phyloP scores from a whole-genome alignment of 2,888 invertebrate species.

The Agrypnus murinus region DNA sequence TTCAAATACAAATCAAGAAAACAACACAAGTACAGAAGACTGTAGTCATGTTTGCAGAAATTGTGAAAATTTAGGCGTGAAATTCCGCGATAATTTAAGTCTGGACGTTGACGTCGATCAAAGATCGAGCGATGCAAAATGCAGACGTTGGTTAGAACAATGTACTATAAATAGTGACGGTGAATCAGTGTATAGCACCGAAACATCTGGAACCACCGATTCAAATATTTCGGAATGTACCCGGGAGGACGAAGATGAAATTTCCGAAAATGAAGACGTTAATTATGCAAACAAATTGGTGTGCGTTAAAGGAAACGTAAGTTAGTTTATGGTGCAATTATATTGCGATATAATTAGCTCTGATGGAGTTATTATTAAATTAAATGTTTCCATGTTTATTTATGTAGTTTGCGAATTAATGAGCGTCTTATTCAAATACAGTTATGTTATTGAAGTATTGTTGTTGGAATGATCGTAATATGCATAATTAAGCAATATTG shows the following conservation, averaged over 20 bases:
- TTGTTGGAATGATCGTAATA: too few species aligned
- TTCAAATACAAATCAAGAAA: too few species aligned
- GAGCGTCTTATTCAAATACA: too few species aligned
- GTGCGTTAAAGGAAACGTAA: background rate
- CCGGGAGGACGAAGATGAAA: background rate
- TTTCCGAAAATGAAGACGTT: background rate
- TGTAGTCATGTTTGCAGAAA: slow-evolving; percentile 15
- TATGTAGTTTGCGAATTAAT: too few species aligned
- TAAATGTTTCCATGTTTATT: too few species aligned
- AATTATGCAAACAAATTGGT: slow-evolving; percentile 13
- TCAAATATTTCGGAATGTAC: slow-evolving; percentile 6
- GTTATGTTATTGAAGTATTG: too few species aligned
- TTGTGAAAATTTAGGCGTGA: slow-evolving; percentile 5
- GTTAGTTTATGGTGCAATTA: too few species aligned
- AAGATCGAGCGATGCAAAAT: slow-evolving; percentile 27
- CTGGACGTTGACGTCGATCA: background rate
- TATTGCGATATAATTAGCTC: too few species aligned
- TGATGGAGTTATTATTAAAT: too few species aligned
- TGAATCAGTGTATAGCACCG: slow-evolving; percentile 11
- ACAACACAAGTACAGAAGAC: too few species aligned
- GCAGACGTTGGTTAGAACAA: slow-evolving; percentile 32
- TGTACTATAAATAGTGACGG: slow-evolving; percentile 30
- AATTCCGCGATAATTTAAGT: background rate
- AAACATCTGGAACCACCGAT: slow-evolving; percentile 2
- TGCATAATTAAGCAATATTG: too few species aligned